Percentiles rank a stretch among this genome's conserved stretches.
These are phyloP conservation scores for Phasia obesa DNA, from an alignment of 2,888 invertebrate genomes.

Conservation along the genomic window DNA sequence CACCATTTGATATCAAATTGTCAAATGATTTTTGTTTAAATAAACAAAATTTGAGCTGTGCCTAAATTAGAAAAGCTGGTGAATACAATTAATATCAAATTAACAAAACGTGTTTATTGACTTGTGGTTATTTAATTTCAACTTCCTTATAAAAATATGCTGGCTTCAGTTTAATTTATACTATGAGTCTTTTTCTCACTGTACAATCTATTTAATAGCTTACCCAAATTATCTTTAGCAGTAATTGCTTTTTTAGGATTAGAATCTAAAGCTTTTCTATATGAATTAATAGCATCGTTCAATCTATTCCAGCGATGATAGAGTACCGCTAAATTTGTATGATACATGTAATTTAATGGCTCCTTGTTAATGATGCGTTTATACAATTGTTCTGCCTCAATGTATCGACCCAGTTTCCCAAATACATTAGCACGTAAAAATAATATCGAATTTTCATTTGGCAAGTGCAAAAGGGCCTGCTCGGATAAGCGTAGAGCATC, in stretches of 20 bases:
- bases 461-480: constrained; percentile 87
- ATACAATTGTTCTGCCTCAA: constrained; percentile 92
- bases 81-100: no score
- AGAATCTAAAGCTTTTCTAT: constrained; percentile 88
- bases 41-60: no score
- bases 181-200: constrained; percentile 34
- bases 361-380: constrained; percentile 88
- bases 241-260: constrained; percentile 87
- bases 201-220: constrained; percentile 79
- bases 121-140: no score
- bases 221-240: constrained; percentile 87
- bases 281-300: constrained; percentile 88
- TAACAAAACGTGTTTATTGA: no score
- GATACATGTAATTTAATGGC: constrained; percentile 90
- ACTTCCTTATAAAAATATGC: not conserved
- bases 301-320: constrained; percentile 95
- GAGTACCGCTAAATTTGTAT: constrained; percentile 95
- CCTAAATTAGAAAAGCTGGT: no score
- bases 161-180: not conserved
- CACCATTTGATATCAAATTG: no score
- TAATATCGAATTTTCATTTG: constrained; percentile 88
- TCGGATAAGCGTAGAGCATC: constrained; percentile 88
- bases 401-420: constrained; percentile 90
- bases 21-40: no score
- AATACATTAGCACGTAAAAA: constrained; percentile 94